phyloP scores from a whole-genome alignment of 2,888 invertebrate species.

The Melanostoma scalare region DNA sequence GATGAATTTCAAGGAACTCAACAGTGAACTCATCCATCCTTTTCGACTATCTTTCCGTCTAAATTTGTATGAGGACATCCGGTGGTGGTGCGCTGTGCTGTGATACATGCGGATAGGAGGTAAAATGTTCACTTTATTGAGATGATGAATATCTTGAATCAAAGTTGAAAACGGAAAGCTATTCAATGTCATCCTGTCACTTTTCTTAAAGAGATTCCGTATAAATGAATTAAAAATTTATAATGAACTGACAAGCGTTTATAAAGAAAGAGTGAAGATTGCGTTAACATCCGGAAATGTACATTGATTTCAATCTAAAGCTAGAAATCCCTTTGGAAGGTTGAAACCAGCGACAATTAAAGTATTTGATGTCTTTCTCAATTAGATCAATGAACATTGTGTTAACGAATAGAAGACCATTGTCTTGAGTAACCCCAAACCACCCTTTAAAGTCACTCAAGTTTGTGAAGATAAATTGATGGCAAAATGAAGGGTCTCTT shows the following conservation, averaged over 20 bases:
- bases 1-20: constrained; percentile 15
- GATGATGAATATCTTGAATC: constrained; percentile 20
- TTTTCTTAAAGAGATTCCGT: constrained; percentile 18
- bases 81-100: background rate
- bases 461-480: constrained; percentile 36
- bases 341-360: no score
- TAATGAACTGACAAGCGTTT: background rate
- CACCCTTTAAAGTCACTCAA: constrained; percentile 1
- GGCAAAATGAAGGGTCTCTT: constrained; percentile 32
- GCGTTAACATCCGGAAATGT: no score
- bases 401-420: background rate
- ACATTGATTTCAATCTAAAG: no score
- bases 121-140: constrained; percentile 18
- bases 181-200: constrained; percentile 13
- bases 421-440: background rate
- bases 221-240: background rate
- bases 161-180: constrained; percentile 28
- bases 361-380: no score
- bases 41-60: constrained; percentile 30
- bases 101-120: background rate
- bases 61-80: constrained; percentile 36
- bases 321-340: no score
- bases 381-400: background rate
- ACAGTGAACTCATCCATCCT: constrained; percentile 26
- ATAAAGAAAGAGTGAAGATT: no score